Evolutionary conservation across 2,113 vertebrate species (phyloP), one percentile per base, ranked within the genome.

Genomic region (Aramus guarauna): DNA sequence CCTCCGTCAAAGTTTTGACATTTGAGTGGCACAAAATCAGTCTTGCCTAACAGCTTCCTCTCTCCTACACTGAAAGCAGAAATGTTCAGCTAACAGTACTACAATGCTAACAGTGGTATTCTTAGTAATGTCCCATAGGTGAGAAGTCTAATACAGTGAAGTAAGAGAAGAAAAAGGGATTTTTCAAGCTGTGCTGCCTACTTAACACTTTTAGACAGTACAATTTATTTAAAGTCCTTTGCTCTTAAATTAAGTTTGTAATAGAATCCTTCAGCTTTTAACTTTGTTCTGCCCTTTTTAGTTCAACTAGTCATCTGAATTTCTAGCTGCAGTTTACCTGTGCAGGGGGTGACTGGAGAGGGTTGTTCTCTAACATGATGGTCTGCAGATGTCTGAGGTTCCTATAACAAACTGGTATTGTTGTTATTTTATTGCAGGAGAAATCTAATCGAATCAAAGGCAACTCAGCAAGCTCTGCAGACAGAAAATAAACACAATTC

Each of bases 361-460:
- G 99, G 96, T 99, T 99, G 98, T 99, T 99, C 97, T 99, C 99
- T 41, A 99, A 98, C 71, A 98, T 98, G 83, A 99, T 99, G 98
- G 98, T 98, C 96, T 99, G 99, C 15, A 99, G 98, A 94, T 99
- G 99, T 11, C 98, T 96, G 63, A 99, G 99, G 69, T 98, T 99
- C 62, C 99, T 98, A 69, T 99, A 99, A 96, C 99, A 99, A 86
- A 99, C 97, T 27, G 99, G 99, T 92, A 99, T 99, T 58, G 98
- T 96, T 27, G 98, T 99, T 92, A 99, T 98, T 97, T 99, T 99
- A 98, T 99, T 99, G 97, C 99, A 99, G 75, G 99, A 99, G 97
- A 99, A 99, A 92, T 99, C 99, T 88, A 99, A 98, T 79, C 99
- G 98, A 88, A 99, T 99, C 94, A 99, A 98, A 78, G 99, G 99